Conservation (phyloP, 1,140 invertebrate genomes). For the Drosophila ironensis region DNA sequence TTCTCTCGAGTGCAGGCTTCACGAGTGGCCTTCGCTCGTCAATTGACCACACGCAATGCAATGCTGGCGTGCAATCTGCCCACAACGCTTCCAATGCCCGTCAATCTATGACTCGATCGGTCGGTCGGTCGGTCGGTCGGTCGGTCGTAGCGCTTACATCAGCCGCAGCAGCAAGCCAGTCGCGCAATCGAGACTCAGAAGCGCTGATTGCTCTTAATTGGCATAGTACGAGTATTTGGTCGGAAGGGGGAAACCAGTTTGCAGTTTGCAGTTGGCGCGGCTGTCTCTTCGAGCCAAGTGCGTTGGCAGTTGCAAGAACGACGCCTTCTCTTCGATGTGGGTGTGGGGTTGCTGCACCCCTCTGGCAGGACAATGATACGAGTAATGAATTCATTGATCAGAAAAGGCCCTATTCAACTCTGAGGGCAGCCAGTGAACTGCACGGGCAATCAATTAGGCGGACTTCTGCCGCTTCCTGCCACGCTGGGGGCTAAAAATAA, state of each 20-base stretch:
- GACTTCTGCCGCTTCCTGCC: no score
- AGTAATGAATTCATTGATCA: neutral
- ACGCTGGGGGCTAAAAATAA: slow-evolving; percentile 36
- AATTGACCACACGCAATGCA: slow-evolving; percentile 28
- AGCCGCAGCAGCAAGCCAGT: slow-evolving; percentile 13
- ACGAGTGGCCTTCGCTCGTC: slow-evolving; percentile 6
- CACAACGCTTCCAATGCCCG: no score
- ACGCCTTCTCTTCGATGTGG: no score
- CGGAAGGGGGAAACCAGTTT: slow-evolving; percentile 18
- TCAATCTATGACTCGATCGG: no score
- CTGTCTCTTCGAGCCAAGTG: neutral
- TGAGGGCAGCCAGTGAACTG: slow-evolving; percentile 27
- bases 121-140: no score
- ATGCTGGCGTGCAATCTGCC: no score
- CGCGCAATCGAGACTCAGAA: no score
- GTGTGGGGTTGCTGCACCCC: no score
- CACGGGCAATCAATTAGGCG: slow-evolving; percentile 34
- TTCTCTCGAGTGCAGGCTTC: no score
- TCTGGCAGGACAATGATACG: no score
- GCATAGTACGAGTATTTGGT: no score
- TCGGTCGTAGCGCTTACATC: slow-evolving; percentile 1
- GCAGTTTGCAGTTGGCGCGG: neutral
- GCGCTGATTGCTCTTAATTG: slow-evolving; percentile 37
- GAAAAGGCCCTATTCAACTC: neutral
- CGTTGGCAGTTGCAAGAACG: no score